Percentiles rank a stretch among this genome's conserved stretches.
Conservation (phyloP, 2,113 vertebrate genomes). For the Neolamprologus kungweensis region DNA sequence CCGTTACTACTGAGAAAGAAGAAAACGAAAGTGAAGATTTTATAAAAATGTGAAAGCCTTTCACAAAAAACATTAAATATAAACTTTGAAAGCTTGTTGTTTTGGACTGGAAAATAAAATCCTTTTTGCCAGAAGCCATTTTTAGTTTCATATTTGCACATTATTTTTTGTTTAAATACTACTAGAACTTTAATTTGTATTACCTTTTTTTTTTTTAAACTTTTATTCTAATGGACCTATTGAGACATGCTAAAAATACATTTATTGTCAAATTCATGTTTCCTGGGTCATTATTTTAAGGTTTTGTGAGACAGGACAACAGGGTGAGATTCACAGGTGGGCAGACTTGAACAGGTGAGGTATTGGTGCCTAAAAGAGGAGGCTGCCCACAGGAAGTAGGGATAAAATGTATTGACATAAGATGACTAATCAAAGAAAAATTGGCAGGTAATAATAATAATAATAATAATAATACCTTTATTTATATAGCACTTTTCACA, state of each 20-base stretch:
- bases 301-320: not conserved
- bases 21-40: not conserved
- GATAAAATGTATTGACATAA: not conserved
- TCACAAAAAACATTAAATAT: not conserved
- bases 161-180: not conserved
- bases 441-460: not conserved
- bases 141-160: not conserved
- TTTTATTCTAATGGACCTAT: not conserved
- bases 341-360: not conserved
- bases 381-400: not conserved
- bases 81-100: not conserved
- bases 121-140: not conserved
- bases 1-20: not conserved
- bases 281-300: not conserved
- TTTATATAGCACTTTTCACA: not conserved
- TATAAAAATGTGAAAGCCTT: not conserved
- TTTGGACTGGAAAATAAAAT: not conserved
- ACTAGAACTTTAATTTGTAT: not conserved
- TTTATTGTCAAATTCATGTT: not conserved
- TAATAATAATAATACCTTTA: not conserved
- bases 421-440: not conserved
- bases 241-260: not conserved
- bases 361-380: not conserved
- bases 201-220: fast-evolving
- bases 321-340: not conserved